These are phyloP conservation scores for Cygnus buccinator DNA, from an alignment of 2,113 vertebrate species.

Conservation along the genomic window DNA sequence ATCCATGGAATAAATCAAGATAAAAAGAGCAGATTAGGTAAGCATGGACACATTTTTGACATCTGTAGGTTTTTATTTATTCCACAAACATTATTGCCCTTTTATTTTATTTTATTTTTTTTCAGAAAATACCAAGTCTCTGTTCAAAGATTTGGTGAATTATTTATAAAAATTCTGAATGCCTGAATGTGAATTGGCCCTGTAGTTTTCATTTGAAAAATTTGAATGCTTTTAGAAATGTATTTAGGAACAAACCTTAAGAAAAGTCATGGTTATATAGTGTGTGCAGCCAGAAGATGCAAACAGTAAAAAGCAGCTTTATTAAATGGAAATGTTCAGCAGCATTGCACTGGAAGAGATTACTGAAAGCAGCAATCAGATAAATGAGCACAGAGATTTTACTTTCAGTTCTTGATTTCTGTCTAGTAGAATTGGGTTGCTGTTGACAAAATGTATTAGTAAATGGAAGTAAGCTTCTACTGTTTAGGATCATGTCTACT, in stretches of 20 bases:
- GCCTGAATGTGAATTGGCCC: background rate
- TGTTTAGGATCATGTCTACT: conserved; percentile 13
- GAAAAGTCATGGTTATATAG: conserved; percentile 39
- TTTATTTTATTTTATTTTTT: background rate
- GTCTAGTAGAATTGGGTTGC: background rate
- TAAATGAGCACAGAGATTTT: background rate
- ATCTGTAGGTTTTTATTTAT: background rate
- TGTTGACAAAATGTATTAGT: conserved; percentile 41
- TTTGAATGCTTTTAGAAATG: background rate
- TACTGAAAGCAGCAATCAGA: conserved; percentile 29
- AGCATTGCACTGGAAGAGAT: conserved; percentile 7
- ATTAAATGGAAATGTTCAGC: conserved; percentile 42
- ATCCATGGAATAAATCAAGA: background rate
- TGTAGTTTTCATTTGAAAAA: background rate
- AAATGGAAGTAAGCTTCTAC: background rate
- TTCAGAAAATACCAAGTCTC: background rate
- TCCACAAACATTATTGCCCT: background rate
- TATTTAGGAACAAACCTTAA: background rate
- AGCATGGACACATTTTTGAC: background rate
- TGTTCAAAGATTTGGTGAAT: background rate
- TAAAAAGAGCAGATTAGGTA: background rate
- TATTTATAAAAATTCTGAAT: background rate
- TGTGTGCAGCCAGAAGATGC: conserved; percentile 45
- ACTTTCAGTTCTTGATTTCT: background rate
- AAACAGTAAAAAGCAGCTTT: conserved; percentile 46